Percentiles rank a stretch among this genome's conserved stretches.
Conservation (phyloP, 1,140 invertebrate genomes). For the Drosophila triauraria region DNA sequence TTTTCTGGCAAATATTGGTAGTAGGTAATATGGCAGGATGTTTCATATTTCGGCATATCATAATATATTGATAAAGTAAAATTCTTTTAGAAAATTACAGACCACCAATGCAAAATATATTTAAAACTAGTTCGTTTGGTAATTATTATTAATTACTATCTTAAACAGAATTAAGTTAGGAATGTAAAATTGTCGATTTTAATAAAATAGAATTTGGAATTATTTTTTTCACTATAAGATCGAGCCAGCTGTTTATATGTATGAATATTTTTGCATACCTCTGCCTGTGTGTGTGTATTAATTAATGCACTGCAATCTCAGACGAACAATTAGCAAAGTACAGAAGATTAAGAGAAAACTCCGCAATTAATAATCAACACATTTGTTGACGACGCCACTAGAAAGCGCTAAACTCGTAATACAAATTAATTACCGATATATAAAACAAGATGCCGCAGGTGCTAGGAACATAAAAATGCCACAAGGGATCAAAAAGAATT, state of each 20-base stretch:
- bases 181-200: no score
- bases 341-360: not conserved
- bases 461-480: not conserved
- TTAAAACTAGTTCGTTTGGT: not conserved
- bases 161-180: no score
- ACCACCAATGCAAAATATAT: not conserved
- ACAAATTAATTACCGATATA: not conserved
- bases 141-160: no score
- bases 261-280: not conserved
- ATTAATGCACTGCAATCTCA: conserved; percentile 1
- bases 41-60: no score
- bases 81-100: not conserved
- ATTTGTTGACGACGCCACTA: not conserved
- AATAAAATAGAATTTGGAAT: no score
- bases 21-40: not conserved
- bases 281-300: not conserved
- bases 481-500: not conserved
- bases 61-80: not conserved
- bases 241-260: not conserved
- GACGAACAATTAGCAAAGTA: not conserved
- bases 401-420: not conserved
- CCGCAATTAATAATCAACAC: conserved; percentile 1
- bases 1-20: not conserved
- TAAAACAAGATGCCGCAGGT: not conserved
- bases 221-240: no score